Evolutionary conservation across 2,797 vertebrate genomes (phyloP), one percentile per base, ranked within the genome.

Genomic region (Molossus alvarezi): DNA sequence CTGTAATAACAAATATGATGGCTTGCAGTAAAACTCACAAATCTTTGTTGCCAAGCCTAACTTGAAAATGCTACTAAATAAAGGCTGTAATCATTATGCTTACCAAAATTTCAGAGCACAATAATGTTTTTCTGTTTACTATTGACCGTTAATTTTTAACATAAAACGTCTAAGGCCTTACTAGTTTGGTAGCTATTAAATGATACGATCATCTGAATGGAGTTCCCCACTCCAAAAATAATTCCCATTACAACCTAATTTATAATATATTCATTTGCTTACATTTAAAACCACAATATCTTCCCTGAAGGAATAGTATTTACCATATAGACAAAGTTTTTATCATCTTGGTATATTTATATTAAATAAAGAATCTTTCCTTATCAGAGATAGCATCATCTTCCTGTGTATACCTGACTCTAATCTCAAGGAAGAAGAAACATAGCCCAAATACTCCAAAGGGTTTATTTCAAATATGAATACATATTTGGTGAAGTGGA

Each of bases 1-100:
- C 83, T 96, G 21, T 62, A 91, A 92, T 53, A 83, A 65, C 72
- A 94, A 76, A 97, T 92, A 80, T 27, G 45, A 95, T 73, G 69
- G 65, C 81, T 97, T 94, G 64, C 91, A 90, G 55, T 37, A 93
- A 94, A 88, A 95, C 84, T 97, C 77, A 76, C 62, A 92, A 27
- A 85, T 80, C 67, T 94, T 88, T 81, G 71, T 77, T 94, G 80
- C 89, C 93, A 95, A 93, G 57, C 87, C 64, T 82, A 88, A 96
- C 77, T 95, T 90, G 93, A 96, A 96, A 95, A 93, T 1, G 0
- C 91, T 94, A 72, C 81, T 93, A 95, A 97, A 91, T 94, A 94
- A 97, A 96, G 76, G 81, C n/a, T 79, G 7, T 60, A 48, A 91
- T 97, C 92, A 86, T 60, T 90, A 88, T 53, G 37, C 58, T 92